Conservation (phyloP, 2,113 vertebrate genomes). For the Microtus montanus region DNA sequence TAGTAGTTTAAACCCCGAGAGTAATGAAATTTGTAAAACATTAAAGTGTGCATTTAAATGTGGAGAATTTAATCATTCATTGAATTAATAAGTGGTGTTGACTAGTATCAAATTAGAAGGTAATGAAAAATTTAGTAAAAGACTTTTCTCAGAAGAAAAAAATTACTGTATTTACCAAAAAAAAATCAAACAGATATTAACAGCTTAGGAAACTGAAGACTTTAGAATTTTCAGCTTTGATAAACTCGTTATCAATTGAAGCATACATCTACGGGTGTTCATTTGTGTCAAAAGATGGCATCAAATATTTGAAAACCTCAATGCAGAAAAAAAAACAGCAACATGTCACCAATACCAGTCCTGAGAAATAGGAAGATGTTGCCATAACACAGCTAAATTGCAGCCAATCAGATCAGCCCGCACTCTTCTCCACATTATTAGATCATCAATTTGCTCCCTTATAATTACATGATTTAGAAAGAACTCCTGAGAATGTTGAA, state of each 20-base stretch:
- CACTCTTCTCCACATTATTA: background rate
- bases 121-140: conserved; percentile 33
- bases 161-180: background rate
- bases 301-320: background rate
- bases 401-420: background rate
- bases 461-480: background rate
- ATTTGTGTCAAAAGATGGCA: background rate
- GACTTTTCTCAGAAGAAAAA: background rate
- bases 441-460: background rate
- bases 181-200: background rate
- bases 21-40: background rate
- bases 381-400: background rate
- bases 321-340: background rate
- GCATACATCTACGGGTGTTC: background rate
- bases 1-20: background rate
- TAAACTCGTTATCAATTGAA: background rate
- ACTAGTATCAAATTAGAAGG: conserved; percentile 17
- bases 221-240: background rate
- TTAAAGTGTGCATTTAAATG: background rate
- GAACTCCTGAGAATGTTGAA: background rate
- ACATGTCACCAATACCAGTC: background rate
- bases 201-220: background rate
- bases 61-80: background rate
- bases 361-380: background rate
- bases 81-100: background rate